A percentile compares a stretch with the other conserved stretches of the same genome.
phyloP scores from a whole-genome alignment of 2,113 vertebrate genomes.

The Meles meles region DNA sequence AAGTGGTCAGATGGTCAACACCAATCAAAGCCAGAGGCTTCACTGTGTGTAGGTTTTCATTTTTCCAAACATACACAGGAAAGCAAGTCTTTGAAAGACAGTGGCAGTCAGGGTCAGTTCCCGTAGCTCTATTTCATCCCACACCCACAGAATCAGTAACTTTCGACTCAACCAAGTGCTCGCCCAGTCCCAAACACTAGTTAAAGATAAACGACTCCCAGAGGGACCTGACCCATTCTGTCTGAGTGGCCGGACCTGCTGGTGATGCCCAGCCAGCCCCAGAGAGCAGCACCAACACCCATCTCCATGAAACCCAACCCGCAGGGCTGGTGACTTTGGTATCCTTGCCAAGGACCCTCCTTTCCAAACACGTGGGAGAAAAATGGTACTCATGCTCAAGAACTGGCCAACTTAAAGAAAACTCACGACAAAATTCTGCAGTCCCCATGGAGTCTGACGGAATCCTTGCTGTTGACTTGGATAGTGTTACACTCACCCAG shows the following conservation, averaged over 20 bases:
- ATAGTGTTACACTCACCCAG: not conserved
- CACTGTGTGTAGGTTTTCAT: not conserved
- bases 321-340: not conserved
- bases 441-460: not conserved
- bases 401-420: not conserved
- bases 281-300: not conserved
- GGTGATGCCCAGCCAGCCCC: too few relatives aligned
- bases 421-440: not conserved
- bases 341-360: not conserved
- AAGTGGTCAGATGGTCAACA: not conserved
- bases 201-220: not conserved
- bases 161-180: not conserved
- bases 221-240: not conserved
- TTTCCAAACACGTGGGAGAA: not conserved
- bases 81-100: not conserved
- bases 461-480: not conserved
- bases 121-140: not conserved
- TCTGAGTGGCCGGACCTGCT: not conserved
- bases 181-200: not conserved
- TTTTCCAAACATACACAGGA: not conserved
- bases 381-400: not conserved
- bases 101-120: fast-evolving
- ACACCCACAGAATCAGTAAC: not conserved
- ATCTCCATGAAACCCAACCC: not conserved
- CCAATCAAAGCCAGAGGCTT: not conserved